phyloP scores from a whole-genome alignment of 2,113 vertebrate genomes.

The Tiliqua scincoides region DNA sequence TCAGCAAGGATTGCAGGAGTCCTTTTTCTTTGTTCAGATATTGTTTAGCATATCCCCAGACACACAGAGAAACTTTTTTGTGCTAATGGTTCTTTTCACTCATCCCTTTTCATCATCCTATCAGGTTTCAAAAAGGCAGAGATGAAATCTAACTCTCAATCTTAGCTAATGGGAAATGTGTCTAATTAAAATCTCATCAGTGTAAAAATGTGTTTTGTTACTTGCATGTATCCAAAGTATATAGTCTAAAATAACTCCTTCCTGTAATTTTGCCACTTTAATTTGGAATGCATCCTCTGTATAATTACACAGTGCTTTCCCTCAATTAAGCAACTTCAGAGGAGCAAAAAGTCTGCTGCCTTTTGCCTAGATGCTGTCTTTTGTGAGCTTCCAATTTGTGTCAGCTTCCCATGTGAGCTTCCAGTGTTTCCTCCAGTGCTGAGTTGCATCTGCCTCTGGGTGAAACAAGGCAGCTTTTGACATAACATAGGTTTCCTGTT shows the following conservation, averaged over 20 bases:
- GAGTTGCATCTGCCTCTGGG: not conserved
- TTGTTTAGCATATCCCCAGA: conserved; percentile 68
- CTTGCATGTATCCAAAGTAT: conserved; percentile 31
- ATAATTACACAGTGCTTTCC: conserved; percentile 55
- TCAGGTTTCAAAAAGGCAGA: conserved; percentile 65
- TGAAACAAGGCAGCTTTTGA: not conserved
- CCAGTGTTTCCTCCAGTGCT: not conserved
- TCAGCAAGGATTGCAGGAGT: conserved; percentile 47
- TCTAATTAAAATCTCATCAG: conserved; percentile 69
- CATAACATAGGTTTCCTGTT: not conserved
- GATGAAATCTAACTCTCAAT: conserved; percentile 63
- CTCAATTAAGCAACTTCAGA: conserved; percentile 57
- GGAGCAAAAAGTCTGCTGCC: conserved; percentile 42
- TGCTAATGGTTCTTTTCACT: conserved; percentile 55
- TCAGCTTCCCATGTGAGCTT: not conserved
- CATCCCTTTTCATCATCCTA: conserved; percentile 60
- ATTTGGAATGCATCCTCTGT: conserved; percentile 45
- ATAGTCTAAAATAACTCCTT: conserved; percentile 47
- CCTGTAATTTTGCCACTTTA: conserved; percentile 44
- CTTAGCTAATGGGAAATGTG: conserved; percentile 61
- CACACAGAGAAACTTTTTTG: conserved; percentile 58
- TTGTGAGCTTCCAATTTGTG: conserved; percentile 13
- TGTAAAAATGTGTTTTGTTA: conserved; percentile 66
- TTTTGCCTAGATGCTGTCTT: conserved; percentile 38
- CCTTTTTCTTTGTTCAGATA: conserved; percentile 70